These are phyloP conservation scores for Tribolium freemani DNA, from an alignment of 2,888 invertebrate genomes.

Conservation along the genomic window DNA sequence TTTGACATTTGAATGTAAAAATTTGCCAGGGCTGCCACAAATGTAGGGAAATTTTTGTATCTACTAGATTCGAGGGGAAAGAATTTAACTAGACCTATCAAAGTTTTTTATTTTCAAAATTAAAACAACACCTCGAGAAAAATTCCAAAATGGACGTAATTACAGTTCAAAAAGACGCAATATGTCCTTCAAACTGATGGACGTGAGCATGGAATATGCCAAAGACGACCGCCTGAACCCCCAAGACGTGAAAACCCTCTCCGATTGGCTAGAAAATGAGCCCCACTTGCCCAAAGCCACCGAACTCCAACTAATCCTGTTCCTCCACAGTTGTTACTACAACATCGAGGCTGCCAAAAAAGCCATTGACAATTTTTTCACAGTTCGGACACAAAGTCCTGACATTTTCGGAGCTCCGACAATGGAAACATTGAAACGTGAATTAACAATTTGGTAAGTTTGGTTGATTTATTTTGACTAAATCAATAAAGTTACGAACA, in stretches of 20 bases:
- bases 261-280: slow-evolving; percentile 75
- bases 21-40: too few species aligned
- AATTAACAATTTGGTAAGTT: background rate
- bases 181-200: slow-evolving; percentile 13
- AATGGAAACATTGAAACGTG: too few species aligned
- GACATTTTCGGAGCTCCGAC: slow-evolving; percentile 70
- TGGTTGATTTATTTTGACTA: too few species aligned
- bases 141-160: too few species aligned
- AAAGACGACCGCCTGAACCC: slow-evolving; percentile 73
- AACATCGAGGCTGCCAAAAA: slow-evolving; percentile 79
- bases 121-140: too few species aligned
- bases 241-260: slow-evolving; percentile 71
- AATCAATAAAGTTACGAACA: background rate
- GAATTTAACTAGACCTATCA: too few species aligned
- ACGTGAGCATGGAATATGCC: slow-evolving; percentile 71
- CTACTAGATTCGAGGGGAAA: too few species aligned
- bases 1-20: too few species aligned
- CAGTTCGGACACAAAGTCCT: slow-evolving; percentile 76
- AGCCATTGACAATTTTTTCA: slow-evolving; percentile 79
- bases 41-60: too few species aligned
- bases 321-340: slow-evolving; percentile 78
- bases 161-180: background rate
- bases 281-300: slow-evolving; percentile 74
- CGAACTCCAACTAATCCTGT: slow-evolving; percentile 71
- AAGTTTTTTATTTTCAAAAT: too few species aligned